Conservation (phyloP, 2,888 invertebrate species). For the Cryptocheilus praepositus region DNA sequence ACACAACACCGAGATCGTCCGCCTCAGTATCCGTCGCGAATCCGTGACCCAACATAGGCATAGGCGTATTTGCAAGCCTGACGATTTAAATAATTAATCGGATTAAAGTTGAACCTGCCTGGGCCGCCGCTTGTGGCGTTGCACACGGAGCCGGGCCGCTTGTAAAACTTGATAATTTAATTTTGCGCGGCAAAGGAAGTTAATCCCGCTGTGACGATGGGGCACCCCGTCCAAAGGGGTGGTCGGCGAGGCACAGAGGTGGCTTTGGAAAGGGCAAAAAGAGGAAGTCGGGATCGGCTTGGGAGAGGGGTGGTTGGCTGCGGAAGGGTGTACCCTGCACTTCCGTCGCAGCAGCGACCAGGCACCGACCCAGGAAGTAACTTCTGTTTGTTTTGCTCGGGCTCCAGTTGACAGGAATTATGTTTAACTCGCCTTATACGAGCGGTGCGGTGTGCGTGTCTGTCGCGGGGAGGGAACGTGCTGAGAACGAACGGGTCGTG, state of each 20-base stretch:
- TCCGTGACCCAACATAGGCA: slow-evolving; percentile 14
- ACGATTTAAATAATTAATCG: slow-evolving; percentile 58
- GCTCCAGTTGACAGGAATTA: slow-evolving; percentile 53
- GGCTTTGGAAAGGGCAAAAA: not conserved
- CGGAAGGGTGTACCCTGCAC: slow-evolving; percentile 35
- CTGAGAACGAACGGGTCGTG: slow-evolving; percentile 8
- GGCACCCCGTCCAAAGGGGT: slow-evolving; percentile 37
- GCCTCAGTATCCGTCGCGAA: too few relatives aligned
- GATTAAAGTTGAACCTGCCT: slow-evolving; percentile 43
- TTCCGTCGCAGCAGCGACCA: slow-evolving; percentile 36
- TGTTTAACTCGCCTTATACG: slow-evolving; percentile 49
- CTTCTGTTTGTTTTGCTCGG: slow-evolving; percentile 57
- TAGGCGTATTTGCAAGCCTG: slow-evolving; percentile 42
- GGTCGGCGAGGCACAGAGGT: not conserved
- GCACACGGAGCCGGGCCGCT: slow-evolving; percentile 16
- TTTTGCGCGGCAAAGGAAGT: slow-evolving; percentile 60
- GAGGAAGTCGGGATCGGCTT: not conserved
- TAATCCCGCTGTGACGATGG: slow-evolving; percentile 54
- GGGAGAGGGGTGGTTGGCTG: slow-evolving; percentile 18
- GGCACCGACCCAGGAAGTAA: slow-evolving; percentile 38
- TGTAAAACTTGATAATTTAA: slow-evolving; percentile 62
- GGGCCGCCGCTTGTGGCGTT: slow-evolving; percentile 33
- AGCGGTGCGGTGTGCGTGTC: not conserved
- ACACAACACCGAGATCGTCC: too few relatives aligned
- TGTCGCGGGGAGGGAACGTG: too few relatives aligned